A percentile compares a stretch with the other conserved stretches of the same genome.
Conservation (phyloP, 2,797 vertebrate genomes). For the Anolis apletophallus region DNA sequence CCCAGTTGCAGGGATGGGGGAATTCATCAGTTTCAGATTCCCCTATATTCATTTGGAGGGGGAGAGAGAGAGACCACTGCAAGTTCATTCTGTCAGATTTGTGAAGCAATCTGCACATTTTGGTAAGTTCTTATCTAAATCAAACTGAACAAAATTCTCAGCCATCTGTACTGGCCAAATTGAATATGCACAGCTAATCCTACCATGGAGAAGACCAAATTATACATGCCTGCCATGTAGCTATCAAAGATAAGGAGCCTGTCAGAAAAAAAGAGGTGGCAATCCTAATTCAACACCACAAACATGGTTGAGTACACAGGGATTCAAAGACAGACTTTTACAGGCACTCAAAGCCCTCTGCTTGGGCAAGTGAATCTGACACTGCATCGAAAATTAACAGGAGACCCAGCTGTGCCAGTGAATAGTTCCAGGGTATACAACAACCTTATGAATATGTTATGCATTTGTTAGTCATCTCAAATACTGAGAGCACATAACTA, state of each 20-base stretch:
- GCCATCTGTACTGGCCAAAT: not conserved
- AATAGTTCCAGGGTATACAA: too few relatives aligned
- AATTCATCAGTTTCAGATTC: not conserved
- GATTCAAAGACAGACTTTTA: not conserved
- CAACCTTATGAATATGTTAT: not conserved
- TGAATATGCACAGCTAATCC: not conserved
- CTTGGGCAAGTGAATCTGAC: not conserved
- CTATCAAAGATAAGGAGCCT: not conserved
- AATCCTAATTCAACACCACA: not conserved
- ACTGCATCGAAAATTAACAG: too few relatives aligned
- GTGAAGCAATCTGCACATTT: not conserved
- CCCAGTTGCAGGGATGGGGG: not conserved
- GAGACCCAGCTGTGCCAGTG: too few relatives aligned
- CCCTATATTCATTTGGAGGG: too few relatives aligned
- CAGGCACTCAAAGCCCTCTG: not conserved
- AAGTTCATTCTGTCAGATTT: not conserved
- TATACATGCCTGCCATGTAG: not conserved
- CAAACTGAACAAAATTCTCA: not conserved
- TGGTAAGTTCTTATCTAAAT: not conserved
- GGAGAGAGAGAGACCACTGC: too few relatives aligned
- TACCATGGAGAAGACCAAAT: conserved; percentile 21
- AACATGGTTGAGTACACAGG: not conserved
- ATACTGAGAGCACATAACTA: too few relatives aligned
- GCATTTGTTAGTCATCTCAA: not conserved
- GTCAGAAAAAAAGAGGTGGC: not conserved